A percentile compares a stretch with the other conserved stretches of the same genome.
These are phyloP conservation scores for Dendroctonus ponderosae DNA, from an alignment of 1,140 invertebrate species.

Conservation along the genomic window DNA sequence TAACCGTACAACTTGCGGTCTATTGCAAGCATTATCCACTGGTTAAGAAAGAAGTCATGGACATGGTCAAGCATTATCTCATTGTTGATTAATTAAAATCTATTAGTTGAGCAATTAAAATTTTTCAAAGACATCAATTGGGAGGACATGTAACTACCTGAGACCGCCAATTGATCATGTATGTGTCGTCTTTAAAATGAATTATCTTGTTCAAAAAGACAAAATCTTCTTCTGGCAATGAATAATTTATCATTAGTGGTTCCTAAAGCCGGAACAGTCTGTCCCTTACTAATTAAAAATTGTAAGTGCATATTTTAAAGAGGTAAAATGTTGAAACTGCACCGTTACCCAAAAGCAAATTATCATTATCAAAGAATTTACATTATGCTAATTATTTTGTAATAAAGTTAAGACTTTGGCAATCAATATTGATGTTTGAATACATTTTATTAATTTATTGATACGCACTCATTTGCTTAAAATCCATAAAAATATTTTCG, in stretches of 20 bases:
- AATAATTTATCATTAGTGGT: too few relatives aligned
- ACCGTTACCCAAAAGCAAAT: slow-evolving; percentile 20
- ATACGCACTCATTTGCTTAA: too few relatives aligned
- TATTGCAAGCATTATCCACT: slow-evolving; percentile 10
- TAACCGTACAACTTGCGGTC: slow-evolving; percentile 3
- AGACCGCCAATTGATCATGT: slow-evolving; percentile 34
- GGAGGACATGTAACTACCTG: slow-evolving; percentile 35
- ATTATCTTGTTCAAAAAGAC: slow-evolving; percentile 12
- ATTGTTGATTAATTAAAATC: slow-evolving; percentile 18
- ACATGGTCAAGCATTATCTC: slow-evolving; percentile 7
- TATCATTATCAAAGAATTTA: slow-evolving; percentile 16
- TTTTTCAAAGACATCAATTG: slow-evolving; percentile 30
- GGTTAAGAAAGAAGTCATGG: slow-evolving; percentile 7
- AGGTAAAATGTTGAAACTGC: slow-evolving; percentile 1
- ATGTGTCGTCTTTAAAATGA: slow-evolving; percentile 12
- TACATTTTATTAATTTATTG: too few relatives aligned
- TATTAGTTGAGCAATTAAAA: slow-evolving; percentile 29
- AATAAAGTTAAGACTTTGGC: too few relatives aligned
- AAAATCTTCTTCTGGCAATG: background rate
- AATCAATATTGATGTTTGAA: too few relatives aligned
- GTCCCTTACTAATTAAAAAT: slow-evolving; percentile 4
- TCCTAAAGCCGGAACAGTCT: background rate
- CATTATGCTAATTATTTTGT: slow-evolving; percentile 7
- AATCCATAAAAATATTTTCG: too few relatives aligned
- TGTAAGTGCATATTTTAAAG: slow-evolving; percentile 4